Conservation (phyloP, 37 sponge, comb jelly and placozoan species). For the Petrosia ficiformis region DNA sequence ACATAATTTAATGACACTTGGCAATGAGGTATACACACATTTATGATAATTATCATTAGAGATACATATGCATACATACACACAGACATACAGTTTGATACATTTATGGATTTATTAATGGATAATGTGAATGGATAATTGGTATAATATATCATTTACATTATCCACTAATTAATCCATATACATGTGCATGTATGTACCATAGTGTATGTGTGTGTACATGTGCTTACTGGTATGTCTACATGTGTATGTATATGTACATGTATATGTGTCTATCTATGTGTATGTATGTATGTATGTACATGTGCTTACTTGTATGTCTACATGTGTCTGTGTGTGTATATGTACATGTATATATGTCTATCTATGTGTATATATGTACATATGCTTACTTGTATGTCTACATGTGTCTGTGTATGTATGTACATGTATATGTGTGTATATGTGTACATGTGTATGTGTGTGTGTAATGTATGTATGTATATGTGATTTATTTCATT, state of each 20-base stretch:
- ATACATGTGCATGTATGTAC: no score
- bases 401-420: no score
- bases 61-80: slow-evolving; percentile 2
- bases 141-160: no score
- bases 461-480: no score
- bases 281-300: background rate
- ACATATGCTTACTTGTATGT: no score
- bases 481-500: no score
- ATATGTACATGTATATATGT: no score
- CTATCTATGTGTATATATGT: no score
- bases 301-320: background rate
- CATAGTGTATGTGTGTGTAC: slow-evolving; percentile 5
- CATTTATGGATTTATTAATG: background rate
- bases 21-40: slow-evolving; percentile 88
- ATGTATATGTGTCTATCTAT: background rate
- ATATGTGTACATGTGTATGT: no score
- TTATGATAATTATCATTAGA: background rate
- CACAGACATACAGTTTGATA: background rate
- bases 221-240: background rate
- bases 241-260: background rate
- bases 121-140: background rate
- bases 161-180: no score
- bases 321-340: no score
- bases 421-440: no score
- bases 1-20: slow-evolving; percentile 88